These are phyloP conservation scores for Cheumatopsyche charites DNA, from an alignment of 1,140 invertebrate genomes.

Conservation along the genomic window DNA sequence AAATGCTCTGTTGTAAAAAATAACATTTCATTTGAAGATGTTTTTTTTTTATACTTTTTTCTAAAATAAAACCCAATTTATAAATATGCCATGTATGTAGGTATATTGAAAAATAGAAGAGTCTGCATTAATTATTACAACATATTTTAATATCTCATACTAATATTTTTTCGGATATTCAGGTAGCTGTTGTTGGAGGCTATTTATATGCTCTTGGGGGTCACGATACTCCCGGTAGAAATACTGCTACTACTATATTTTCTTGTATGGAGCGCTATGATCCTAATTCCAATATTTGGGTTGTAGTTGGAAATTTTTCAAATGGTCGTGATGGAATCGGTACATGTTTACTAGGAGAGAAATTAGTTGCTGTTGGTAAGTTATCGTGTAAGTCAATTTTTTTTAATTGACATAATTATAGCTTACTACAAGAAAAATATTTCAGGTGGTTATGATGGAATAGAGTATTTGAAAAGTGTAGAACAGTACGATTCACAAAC, in stretches of 20 bases:
- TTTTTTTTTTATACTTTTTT: no score
- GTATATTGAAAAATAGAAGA: no score
- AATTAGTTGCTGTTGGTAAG: conserved; percentile 84
- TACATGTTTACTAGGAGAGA: conserved; percentile 87
- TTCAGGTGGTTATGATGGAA: conserved; percentile 88
- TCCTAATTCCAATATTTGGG: conserved; percentile 84
- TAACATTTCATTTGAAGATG: no score
- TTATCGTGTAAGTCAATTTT: neutral
- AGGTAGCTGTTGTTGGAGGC: conserved; percentile 80
- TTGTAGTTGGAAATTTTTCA: conserved; percentile 84
- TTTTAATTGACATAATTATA: neutral
- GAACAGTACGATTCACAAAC: conserved; percentile 91
- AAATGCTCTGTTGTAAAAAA: no score
- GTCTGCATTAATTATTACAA: no score
- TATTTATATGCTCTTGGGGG: conserved; percentile 87
- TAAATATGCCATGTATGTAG: no score
- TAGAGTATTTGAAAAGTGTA: conserved; percentile 86
- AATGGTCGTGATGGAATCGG: conserved; percentile 90
- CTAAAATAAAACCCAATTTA: no score
- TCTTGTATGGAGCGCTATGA: conserved; percentile 91
- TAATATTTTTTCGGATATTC: neutral
- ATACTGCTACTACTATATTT: conserved; percentile 80
- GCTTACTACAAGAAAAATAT: neutral
- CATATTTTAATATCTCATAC: neutral
- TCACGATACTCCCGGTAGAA: conserved; percentile 86